These are phyloP conservation scores for Dissostichus mawsoni DNA, from an alignment of 2,113 vertebrate genomes.

Conservation along the genomic window DNA sequence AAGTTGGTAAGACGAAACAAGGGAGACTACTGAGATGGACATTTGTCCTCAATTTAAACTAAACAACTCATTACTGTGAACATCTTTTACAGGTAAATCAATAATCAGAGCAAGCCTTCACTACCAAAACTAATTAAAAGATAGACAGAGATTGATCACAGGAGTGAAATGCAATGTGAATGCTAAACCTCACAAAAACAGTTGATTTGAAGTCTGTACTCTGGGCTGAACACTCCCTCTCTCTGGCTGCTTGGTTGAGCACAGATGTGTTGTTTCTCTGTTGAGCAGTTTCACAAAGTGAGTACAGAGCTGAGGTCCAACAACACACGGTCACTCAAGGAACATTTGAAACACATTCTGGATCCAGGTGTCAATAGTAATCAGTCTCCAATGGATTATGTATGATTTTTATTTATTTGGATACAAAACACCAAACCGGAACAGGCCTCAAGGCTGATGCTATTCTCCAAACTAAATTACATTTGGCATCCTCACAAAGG, in stretches of 20 bases:
- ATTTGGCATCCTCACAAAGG: slow-evolving; percentile 8
- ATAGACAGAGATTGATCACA: background rate
- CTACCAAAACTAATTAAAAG: background rate
- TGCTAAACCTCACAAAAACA: background rate
- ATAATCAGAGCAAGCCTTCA: background rate
- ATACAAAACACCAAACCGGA: background rate
- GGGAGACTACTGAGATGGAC: background rate
- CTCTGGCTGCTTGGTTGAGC: background rate
- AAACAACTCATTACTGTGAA: background rate
- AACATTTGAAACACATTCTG: slow-evolving; percentile 1
- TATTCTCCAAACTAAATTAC: slow-evolving; percentile 20
- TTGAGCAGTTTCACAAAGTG: background rate
- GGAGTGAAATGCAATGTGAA: background rate
- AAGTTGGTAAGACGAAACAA: background rate
- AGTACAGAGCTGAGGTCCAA: background rate
- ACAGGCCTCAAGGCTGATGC: slow-evolving; percentile 5
- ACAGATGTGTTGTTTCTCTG: slow-evolving; percentile 16
- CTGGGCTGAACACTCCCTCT: background rate
- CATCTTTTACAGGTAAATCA: background rate
- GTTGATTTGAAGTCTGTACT: background rate
- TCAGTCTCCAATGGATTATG: background rate
- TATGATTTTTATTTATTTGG: slow-evolving; percentile 20
- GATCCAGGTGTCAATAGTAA: slow-evolving; percentile 1
- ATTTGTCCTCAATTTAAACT: background rate
- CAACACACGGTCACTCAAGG: background rate